phyloP scores from a whole-genome alignment of 2,888 invertebrate species.

The Tachina lurida region DNA sequence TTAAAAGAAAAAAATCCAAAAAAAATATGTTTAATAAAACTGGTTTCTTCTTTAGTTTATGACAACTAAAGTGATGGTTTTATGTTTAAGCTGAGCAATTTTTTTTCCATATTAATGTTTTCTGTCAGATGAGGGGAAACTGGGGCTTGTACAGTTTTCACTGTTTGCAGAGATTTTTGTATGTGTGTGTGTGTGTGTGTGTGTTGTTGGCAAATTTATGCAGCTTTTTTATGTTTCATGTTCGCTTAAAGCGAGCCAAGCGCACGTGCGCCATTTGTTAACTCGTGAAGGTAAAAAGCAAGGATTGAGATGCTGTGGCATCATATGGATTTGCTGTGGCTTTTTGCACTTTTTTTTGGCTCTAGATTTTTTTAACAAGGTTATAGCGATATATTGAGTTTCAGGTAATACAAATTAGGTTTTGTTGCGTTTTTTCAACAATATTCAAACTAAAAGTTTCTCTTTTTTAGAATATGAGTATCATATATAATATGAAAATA shows the following conservation, averaged over 20 bases:
- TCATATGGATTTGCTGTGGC: constrained; percentile 39
- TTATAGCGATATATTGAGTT: constrained; percentile 34
- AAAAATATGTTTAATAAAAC: constrained; percentile 54
- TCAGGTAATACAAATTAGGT: constrained; percentile 29
- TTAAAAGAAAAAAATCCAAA: background rate
- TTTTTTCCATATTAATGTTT: constrained; percentile 1
- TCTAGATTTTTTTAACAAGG: constrained; percentile 28
- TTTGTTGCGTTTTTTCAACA: background rate
- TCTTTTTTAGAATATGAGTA: background rate
- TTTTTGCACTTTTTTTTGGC: constrained; percentile 3
- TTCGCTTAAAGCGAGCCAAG: constrained; percentile 62
- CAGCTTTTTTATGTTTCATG: constrained; percentile 33
- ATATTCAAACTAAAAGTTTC: constrained; percentile 5
- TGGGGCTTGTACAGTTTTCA: background rate
- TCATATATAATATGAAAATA: background rate
- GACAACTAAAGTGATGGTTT: constrained; percentile 64
- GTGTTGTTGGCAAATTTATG: constrained; percentile 42
- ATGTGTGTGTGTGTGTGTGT: background rate
- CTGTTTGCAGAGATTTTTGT: constrained; percentile 37
- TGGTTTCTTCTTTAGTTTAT: constrained; percentile 65
- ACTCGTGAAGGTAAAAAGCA: constrained; percentile 36
- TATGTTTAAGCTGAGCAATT: constrained; percentile 50
- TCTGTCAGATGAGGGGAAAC: background rate
- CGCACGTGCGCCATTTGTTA: constrained; percentile 72
- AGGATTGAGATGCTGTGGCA: constrained; percentile 55